A percentile compares a stretch with the other conserved stretches of the same genome.
Conservation (phyloP, 2,888 invertebrate genomes). For the Polydrusus cervinus region DNA sequence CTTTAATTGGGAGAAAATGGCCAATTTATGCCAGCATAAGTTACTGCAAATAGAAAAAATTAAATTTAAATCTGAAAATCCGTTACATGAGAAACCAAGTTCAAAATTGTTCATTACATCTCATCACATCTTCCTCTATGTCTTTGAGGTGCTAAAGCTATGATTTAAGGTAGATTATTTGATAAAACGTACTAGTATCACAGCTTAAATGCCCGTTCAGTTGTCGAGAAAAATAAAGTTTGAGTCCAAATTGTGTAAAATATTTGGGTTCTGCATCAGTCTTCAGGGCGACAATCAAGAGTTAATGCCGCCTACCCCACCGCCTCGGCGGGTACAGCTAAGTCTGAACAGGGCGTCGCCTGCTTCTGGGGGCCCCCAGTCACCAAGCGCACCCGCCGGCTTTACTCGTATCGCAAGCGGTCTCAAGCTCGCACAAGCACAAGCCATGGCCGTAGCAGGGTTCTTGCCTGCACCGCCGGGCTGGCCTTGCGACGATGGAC, state of each 20-base stretch:
- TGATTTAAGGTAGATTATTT: no score
- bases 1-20: no score
- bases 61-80: no score
- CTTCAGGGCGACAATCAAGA: conserved; percentile 77
- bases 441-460: conserved; percentile 83
- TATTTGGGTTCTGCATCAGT: conserved; percentile 65
- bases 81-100: no score
- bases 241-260: conserved; percentile 34
- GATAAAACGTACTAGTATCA: no score
- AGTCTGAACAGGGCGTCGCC: conserved; percentile 60
- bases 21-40: no score
- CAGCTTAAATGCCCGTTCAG: no score
- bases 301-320: conserved; percentile 77
- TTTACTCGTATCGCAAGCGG: conserved; percentile 79
- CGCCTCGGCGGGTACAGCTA: conserved; percentile 73
- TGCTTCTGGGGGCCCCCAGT: conserved; percentile 62
- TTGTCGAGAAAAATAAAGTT: conserved; percentile 1
- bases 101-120: no score
- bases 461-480: conserved; percentile 74
- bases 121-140: no score
- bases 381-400: conserved; percentile 69
- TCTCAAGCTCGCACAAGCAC: conserved; percentile 80
- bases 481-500: conserved; percentile 54
- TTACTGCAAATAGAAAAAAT: no score
- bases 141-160: no score